Percentiles rank a stretch among this genome's conserved stretches.
Conservation (phyloP, 37 sponge, comb jelly and placozoan species). For the Cliona cf. orientalis region DNA sequence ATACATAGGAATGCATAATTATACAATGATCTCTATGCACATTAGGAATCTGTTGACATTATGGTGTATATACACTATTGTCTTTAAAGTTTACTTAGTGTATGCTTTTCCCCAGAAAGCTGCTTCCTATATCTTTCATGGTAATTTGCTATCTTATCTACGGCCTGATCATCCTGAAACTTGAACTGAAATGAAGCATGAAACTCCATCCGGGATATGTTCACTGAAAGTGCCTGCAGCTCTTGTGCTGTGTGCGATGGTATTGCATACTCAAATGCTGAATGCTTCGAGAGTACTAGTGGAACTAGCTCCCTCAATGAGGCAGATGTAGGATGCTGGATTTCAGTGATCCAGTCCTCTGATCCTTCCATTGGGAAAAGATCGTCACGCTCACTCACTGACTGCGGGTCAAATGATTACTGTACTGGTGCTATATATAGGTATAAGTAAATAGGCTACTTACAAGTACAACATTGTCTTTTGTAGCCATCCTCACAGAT, state of each 20-base stretch:
- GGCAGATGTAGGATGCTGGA: conserved; percentile 37
- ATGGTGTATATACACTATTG: no score
- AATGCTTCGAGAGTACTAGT: conserved; percentile 8
- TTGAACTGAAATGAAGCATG: no score
- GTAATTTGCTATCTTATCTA: no score
- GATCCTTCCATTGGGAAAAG: conserved; percentile 43
- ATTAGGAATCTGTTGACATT: no score
- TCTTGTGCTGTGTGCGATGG: conserved; percentile 56
- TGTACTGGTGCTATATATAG: not conserved
- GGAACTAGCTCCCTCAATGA: conserved; percentile 23
- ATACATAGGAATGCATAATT: no score
- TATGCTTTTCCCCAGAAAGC: no score
- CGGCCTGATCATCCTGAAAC: no score
- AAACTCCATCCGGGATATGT: conserved; percentile 25
- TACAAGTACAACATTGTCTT: conserved; percentile 53
- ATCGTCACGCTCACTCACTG: conserved; percentile 35
- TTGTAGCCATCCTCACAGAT: conserved; percentile 25
- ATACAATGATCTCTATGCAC: no score
- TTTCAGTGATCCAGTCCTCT: conserved; percentile 6
- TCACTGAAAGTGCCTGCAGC: conserved; percentile 9
- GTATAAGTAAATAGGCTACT: no score
- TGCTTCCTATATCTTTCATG: no score
- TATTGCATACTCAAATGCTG: conserved; percentile 45
- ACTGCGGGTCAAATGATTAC: no score
- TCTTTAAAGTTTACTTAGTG: no score